Percentiles rank a stretch among this genome's conserved stretches.
Conservation (phyloP, 2,888 invertebrate species). For the Conops quadrifasciatus region DNA sequence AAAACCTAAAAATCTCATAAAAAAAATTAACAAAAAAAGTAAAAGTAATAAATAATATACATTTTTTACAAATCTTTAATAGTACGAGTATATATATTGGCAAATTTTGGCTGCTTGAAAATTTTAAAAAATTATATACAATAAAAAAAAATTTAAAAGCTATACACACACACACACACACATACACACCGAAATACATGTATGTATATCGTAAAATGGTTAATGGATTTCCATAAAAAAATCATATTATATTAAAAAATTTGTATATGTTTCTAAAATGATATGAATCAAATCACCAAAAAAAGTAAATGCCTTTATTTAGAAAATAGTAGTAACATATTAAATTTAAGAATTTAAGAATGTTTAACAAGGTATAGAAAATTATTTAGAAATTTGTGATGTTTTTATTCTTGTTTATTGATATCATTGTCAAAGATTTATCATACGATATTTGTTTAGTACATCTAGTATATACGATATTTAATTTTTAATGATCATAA, state of each 20-base stretch:
- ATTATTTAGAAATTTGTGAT: slow-evolving; percentile 48
- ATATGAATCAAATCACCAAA: slow-evolving; percentile 13
- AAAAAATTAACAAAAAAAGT: not conserved
- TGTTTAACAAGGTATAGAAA: slow-evolving; percentile 13
- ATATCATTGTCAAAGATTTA: slow-evolving; percentile 31
- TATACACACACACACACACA: slow-evolving; percentile 6
- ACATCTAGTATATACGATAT: slow-evolving; percentile 1
- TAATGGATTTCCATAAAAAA: slow-evolving; percentile 8
- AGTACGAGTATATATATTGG: slow-evolving; percentile 34
- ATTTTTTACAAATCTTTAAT: slow-evolving; percentile 20
- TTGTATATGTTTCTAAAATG: slow-evolving; percentile 35
- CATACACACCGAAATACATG: slow-evolving; percentile 15
- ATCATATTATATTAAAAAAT: slow-evolving; percentile 1
- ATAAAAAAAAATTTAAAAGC: slow-evolving; percentile 25
- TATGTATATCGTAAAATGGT: not conserved
- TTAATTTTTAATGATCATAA: slow-evolving; percentile 12
- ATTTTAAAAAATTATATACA: slow-evolving; percentile 8
- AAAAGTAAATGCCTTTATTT: slow-evolving; percentile 39
- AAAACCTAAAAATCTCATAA: not conserved
- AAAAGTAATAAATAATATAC: slow-evolving; percentile 15
- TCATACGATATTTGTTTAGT: slow-evolving; percentile 15
- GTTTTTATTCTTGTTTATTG: slow-evolving; percentile 34
- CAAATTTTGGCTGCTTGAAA: slow-evolving; percentile 34
- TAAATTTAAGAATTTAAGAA: slow-evolving; percentile 22
- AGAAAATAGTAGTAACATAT: slow-evolving; percentile 22